These are phyloP conservation scores for Hafferia zeledoni DNA, from an alignment of 2,797 vertebrate genomes.

Conservation along the genomic window DNA sequence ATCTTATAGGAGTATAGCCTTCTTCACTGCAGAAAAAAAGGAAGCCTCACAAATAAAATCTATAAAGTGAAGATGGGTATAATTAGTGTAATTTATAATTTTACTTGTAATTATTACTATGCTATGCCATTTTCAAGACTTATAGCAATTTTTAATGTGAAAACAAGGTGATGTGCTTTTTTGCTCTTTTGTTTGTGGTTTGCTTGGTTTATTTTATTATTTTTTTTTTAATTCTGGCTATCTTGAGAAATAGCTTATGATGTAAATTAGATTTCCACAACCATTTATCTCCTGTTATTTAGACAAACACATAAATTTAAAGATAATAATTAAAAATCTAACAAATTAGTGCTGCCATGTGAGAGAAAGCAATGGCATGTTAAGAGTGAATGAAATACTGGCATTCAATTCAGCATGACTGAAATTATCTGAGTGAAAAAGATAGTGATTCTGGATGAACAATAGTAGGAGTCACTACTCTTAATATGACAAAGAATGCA, in stretches of 20 bases:
- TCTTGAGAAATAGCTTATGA: neutral
- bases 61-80: neutral
- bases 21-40: neutral
- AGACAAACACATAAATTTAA: neutral
- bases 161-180: neutral
- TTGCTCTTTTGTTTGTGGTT: neutral
- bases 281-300: neutral
- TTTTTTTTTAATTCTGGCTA: neutral
- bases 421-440: neutral
- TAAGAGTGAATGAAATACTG: conserved; percentile 10
- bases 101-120: neutral
- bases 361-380: conserved; percentile 11
- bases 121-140: neutral
- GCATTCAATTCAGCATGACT: conserved; percentile 1
- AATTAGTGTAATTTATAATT: conserved; percentile 7
- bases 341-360: neutral
- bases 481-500: neutral
- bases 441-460: neutral
- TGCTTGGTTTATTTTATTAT: neutral
- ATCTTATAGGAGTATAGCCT: neutral
- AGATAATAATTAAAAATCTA: conserved; percentile 29
- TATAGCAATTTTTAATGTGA: conserved; percentile 18
- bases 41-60: conserved; percentile 17
- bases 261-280: neutral
- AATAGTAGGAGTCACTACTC: neutral